phyloP scores from a whole-genome alignment of 2,113 vertebrate species.

The Anhinga rufa region DNA sequence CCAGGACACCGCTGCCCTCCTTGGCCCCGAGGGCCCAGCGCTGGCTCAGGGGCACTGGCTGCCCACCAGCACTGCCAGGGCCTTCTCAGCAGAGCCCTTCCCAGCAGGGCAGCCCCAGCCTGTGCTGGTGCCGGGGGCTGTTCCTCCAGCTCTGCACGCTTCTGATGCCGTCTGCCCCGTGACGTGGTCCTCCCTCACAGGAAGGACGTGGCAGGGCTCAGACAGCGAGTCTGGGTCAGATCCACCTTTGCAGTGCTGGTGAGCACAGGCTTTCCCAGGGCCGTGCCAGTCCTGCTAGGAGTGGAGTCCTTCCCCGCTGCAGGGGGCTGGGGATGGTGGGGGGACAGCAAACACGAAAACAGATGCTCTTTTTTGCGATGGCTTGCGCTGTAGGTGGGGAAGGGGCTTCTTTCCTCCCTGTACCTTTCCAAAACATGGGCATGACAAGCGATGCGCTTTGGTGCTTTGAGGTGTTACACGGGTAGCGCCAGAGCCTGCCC shows the following conservation, averaged over 20 bases:
- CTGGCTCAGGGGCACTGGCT: too few species aligned
- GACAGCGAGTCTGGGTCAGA: background rate
- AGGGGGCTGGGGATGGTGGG: background rate
- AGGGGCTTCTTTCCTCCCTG: background rate
- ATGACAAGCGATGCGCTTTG: background rate
- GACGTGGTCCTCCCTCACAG: background rate
- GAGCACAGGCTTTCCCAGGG: accelerated
- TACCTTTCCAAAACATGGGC: background rate
- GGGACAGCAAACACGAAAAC: background rate
- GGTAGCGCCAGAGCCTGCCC: background rate
- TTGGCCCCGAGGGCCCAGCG: too few species aligned
- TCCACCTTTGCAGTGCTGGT: accelerated
- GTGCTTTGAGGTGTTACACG: background rate
- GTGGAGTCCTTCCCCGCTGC: background rate
- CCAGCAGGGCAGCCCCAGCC: too few species aligned
- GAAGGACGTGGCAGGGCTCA: background rate
- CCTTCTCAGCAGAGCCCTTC: too few species aligned
- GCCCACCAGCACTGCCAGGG: too few species aligned
- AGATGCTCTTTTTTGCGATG: background rate
- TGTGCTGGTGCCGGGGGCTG: too few species aligned
- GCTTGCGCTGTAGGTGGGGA: background rate
- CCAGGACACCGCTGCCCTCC: too few species aligned
- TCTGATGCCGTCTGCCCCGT: background rate
- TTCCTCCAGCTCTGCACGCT: background rate
- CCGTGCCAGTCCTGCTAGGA: background rate